Evolutionary conservation across 2,113 vertebrate species (phyloP).

Genomic region (Xyrauchen texanus): DNA sequence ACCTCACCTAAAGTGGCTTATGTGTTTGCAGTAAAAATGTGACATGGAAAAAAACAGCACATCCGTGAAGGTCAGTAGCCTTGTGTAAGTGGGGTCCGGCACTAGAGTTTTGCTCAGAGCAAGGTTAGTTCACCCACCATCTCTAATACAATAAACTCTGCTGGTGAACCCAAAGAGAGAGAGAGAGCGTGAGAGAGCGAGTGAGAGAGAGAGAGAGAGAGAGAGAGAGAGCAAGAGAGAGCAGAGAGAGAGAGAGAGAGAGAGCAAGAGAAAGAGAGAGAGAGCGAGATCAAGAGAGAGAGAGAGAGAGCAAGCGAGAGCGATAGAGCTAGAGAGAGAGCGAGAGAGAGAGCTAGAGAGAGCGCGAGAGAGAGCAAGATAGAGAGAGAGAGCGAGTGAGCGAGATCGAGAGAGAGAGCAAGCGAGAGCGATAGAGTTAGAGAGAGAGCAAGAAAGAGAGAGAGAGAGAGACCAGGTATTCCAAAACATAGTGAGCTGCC

Average conservation of each 20-base stretch:
- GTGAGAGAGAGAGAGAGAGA: neutral
- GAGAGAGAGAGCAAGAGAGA: no score
- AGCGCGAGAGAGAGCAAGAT: neutral
- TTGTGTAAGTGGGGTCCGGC: neutral
- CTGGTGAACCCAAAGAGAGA: slow-evolving; percentile 7
- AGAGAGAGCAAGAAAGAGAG: neutral
- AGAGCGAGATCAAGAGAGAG: no score
- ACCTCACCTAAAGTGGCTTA: neutral
- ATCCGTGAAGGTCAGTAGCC: slow-evolving; percentile 22
- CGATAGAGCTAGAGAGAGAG: no score
- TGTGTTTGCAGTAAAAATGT: neutral
- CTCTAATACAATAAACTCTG: slow-evolving; percentile 1
- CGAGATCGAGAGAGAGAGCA: neutral
- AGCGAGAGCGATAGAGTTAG: no score
- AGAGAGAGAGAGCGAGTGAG: neutral
- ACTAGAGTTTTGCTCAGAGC: slow-evolving; percentile 28
- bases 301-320: no score
- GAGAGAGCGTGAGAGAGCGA: neutral
- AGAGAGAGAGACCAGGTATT: no score
- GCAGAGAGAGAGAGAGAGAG: no score
- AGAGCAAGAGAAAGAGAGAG: no score
- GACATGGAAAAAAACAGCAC: neutral
- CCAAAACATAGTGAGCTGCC: no score
- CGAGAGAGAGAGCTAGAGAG: no score
- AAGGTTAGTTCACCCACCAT: slow-evolving; percentile 32